Conservation (phyloP, 2,113 vertebrate genomes). For the Paramisgurnus dabryanus region DNA sequence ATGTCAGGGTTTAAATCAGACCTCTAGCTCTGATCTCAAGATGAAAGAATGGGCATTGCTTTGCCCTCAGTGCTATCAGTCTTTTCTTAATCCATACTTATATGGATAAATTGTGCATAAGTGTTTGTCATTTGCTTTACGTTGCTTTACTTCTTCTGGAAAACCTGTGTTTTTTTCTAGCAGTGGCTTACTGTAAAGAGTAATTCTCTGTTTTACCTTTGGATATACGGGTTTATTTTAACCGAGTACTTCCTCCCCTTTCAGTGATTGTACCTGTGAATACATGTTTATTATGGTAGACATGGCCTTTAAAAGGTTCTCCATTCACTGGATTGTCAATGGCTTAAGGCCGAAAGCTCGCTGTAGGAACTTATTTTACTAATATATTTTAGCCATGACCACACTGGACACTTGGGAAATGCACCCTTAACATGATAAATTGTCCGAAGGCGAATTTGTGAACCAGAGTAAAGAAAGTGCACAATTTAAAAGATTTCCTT, state of each 20-base stretch:
- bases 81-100: slow-evolving; percentile 4
- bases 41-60: slow-evolving; percentile 46
- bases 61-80: slow-evolving; percentile 43
- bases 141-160: not conserved
- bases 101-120: not conserved
- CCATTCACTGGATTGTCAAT: slow-evolving; percentile 63
- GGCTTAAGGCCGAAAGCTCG: slow-evolving; percentile 64
- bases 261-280: not conserved
- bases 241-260: not conserved
- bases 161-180: slow-evolving; percentile 20
- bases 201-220: not conserved
- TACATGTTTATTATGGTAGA: slow-evolving; percentile 44
- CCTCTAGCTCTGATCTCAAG: slow-evolving; percentile 28
- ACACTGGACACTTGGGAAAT: not conserved
- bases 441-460: not conserved
- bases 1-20: slow-evolving; percentile 37
- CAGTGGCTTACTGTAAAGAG: no score
- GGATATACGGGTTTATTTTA: no score
- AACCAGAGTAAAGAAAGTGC: not conserved
- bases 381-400: slow-evolving; percentile 39
- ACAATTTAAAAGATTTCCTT: no score
- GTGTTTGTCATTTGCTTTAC: no score
- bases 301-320: slow-evolving; percentile 68
- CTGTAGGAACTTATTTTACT: slow-evolving; percentile 56
- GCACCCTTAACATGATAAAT: slow-evolving; percentile 10